Evolutionary conservation across 2,888 invertebrate species (phyloP).

Genomic region (Sphinx pinastri): DNA sequence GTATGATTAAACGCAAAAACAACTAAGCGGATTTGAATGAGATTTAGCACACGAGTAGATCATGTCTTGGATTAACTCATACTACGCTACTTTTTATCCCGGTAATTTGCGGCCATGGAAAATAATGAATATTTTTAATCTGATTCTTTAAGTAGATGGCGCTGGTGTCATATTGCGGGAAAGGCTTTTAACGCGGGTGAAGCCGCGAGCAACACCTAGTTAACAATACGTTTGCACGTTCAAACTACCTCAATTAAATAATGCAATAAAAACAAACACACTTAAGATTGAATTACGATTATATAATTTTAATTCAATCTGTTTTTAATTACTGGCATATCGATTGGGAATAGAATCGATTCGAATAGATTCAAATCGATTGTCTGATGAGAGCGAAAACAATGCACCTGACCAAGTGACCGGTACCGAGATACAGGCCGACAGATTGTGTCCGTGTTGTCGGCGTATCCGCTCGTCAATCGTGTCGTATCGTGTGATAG

Average conservation of each 20-base stretch:
- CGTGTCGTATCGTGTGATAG: slow-evolving; percentile 23
- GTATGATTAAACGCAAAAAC: no score
- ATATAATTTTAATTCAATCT: slow-evolving; percentile 5
- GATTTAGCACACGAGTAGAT: no score
- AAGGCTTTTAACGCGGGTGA: no score
- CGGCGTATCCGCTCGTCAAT: slow-evolving; percentile 38
- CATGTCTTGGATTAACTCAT: no score
- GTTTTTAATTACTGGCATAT: slow-evolving; percentile 15
- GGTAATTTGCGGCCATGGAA: no score
- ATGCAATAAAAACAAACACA: neutral
- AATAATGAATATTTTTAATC: no score
- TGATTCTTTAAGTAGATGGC: no score
- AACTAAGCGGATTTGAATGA: no score
- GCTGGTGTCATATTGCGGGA: no score
- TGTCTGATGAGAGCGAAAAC: slow-evolving; percentile 22
- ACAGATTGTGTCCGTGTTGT: slow-evolving; percentile 35
- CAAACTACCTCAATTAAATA: neutral
- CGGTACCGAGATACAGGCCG: slow-evolving; percentile 36
- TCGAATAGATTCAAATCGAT: slow-evolving; percentile 14
- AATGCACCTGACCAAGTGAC: slow-evolving; percentile 25
- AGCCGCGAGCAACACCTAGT: no score
- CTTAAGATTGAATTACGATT: neutral
- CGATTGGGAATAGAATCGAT: slow-evolving; percentile 15
- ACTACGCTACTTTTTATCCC: no score
- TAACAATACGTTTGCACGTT: no score